Percentiles rank a stretch among this genome's conserved stretches.
phyloP scores from a whole-genome alignment of 2,113 vertebrate genomes.

The Leptobrachium ailaonicum region DNA sequence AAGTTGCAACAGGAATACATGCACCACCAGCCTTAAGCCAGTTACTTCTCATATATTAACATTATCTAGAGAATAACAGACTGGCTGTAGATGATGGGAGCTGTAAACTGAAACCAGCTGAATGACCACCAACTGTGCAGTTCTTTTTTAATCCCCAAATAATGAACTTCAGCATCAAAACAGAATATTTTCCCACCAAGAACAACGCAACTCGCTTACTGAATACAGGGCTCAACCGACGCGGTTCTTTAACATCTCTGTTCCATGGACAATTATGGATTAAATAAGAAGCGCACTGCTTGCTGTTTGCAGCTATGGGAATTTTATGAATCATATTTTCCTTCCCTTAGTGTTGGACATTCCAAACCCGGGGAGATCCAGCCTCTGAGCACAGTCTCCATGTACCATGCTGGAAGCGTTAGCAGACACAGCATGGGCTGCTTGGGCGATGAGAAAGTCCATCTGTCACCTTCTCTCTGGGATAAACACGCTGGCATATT shows the following conservation, averaged over 20 bases:
- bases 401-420: constrained; percentile 2
- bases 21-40: no score
- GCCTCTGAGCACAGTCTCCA: constrained; percentile 9
- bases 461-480: constrained; percentile 9
- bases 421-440: background rate
- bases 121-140: no score
- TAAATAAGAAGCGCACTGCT: background rate
- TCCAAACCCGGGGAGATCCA: constrained; percentile 19
- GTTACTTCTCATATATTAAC: no score
- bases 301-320: constrained; percentile 3
- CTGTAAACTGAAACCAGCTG: no score
- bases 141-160: no score
- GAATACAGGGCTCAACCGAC: background rate
- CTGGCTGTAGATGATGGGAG: no score
- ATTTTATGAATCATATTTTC: constrained; percentile 27
- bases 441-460: background rate
- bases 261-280: background rate
- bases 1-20: no score
- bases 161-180: background rate
- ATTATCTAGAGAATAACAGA: no score
- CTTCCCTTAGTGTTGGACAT: constrained; percentile 31
- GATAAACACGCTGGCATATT: background rate
- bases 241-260: background rate
- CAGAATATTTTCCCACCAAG: background rate
- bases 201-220: background rate